Evolutionary conservation across 2,888 invertebrate species (phyloP).

Genomic region (Cataglyphis altisquamis): DNA sequence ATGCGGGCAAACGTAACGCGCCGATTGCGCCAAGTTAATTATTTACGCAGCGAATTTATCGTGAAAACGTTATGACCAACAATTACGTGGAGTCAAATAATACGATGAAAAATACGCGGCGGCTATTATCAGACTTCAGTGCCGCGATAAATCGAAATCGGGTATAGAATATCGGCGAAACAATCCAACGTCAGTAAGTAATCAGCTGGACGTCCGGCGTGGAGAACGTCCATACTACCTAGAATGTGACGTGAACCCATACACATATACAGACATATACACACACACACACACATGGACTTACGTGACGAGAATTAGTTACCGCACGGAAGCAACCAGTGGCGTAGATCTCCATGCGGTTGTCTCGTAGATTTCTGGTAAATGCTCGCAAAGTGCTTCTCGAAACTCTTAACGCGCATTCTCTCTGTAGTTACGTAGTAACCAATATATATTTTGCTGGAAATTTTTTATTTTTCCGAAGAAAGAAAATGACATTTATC

Average conservation of each 20-base stretch:
- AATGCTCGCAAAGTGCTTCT: not conserved
- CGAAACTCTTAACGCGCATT: not conserved
- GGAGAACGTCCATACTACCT: conserved; percentile 44
- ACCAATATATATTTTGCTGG: not conserved
- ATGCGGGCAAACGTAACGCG: conserved; percentile 63
- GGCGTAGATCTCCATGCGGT: conserved; percentile 68
- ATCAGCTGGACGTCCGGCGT: conserved; percentile 57
- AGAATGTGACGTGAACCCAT: conserved; percentile 59
- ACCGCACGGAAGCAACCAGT: conserved; percentile 73
- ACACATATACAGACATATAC: conserved; percentile 4
- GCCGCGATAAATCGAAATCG: not conserved
- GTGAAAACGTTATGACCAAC: conserved; percentile 49
- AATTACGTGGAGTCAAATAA: conserved; percentile 40
- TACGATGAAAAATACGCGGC: conserved; percentile 51
- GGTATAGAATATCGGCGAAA: conserved; percentile 30
- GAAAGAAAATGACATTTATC: not conserved
- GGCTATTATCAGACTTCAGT: not conserved
- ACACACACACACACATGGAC: conserved; percentile 21
- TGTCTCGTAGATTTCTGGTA: conserved; percentile 16
- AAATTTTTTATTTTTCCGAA: not conserved
- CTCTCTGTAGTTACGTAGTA: not conserved
- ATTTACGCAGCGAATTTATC: conserved; percentile 63
- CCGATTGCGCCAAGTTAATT: conserved; percentile 69
- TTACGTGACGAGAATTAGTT: conserved; percentile 72
- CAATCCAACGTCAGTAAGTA: conserved; percentile 46